Evolutionary conservation across 2,888 invertebrate species (phyloP), one percentile per base, ranked within the genome.

Genomic region (Trissolcus japonicus): DNA sequence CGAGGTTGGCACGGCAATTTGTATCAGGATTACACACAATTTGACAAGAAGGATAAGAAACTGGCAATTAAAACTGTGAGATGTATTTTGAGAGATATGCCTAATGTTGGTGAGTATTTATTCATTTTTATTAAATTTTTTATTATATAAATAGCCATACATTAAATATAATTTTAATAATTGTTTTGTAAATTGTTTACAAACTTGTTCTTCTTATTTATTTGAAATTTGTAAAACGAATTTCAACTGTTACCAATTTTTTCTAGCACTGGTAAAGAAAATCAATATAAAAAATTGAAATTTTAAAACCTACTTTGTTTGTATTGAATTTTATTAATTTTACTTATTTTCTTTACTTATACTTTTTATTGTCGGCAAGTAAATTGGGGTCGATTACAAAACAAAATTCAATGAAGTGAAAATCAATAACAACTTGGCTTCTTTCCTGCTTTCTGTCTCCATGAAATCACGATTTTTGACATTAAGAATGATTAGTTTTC

Each of bases 21-120:
- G 17, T 88, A 88, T 63, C 80, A 85, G 13, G 87, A 87, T 9
- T 85, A 86, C 14, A 80, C 81, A 7, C 84, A 82, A 78, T 83
- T 86, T 46, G 85, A 87, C 25, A 83, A 83, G 51, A 82, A 83
- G 2, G 89, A 89, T 79, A 86, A 85, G 75, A 88, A 88, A 71
- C 77, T 88, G 60, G 88, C 89, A 1, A 87, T 88, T 63, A 88
- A 87, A 60, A 88, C 86, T 0, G 89, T 89, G 19, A 78, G 89
- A 14, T 85, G 86, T 2, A 86, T 89, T 78, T 83, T 89, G 13
- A 83, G 85, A 3, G 86, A 85, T 66, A 88, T 86, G 85, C 87
- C 89, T 29, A 80, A 82, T 74, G 85, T 88, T 74, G 87, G 89
- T 88, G 82, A 86, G 87, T 80, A 50, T 46, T 17, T 54, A 41